Evolutionary conservation across 2,888 invertebrate species (phyloP).

Genomic region (Habroteleia sp.): DNA sequence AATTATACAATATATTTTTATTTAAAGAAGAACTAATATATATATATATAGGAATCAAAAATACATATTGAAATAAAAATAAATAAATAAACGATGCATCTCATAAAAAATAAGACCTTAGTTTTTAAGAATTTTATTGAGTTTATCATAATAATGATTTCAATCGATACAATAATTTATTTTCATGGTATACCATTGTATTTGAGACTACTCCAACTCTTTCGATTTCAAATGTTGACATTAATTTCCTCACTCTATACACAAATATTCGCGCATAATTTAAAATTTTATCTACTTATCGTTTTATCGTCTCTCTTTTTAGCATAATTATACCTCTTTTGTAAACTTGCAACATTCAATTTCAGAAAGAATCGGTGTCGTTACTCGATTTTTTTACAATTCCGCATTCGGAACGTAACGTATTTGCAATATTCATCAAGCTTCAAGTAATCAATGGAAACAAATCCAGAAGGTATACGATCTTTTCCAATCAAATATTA

Average conservation of each 20-base stretch:
- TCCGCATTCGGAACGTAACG: constrained; percentile 60
- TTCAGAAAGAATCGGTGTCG: constrained; percentile 57
- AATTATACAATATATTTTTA: no score
- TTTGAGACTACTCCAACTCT: constrained; percentile 67
- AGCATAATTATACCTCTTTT: constrained; percentile 28
- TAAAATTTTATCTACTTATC: constrained; percentile 31
- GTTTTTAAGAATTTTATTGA: constrained; percentile 80
- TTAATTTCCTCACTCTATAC: constrained; percentile 28
- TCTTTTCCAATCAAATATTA: constrained; percentile 20
- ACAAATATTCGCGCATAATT: constrained; percentile 35
- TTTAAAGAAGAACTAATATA: no score
- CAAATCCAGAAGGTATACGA: constrained; percentile 11
- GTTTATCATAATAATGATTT: constrained; percentile 80
- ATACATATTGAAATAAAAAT: no score
- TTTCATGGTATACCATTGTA: constrained; percentile 78
- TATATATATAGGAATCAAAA: no score
- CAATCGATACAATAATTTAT: constrained; percentile 80
- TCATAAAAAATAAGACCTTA: no score
- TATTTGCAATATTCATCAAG: constrained; percentile 57
- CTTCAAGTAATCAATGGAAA: constrained; percentile 43
- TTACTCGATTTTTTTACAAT: constrained; percentile 56
- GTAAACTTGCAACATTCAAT: constrained; percentile 63
- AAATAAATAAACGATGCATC: no score
- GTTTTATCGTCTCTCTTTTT: constrained; percentile 14
- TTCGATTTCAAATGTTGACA: constrained; percentile 60